Evolutionary conservation across 2,888 invertebrate species (phyloP), one percentile per base, ranked within the genome.

Genomic region (Eulithis testata): DNA sequence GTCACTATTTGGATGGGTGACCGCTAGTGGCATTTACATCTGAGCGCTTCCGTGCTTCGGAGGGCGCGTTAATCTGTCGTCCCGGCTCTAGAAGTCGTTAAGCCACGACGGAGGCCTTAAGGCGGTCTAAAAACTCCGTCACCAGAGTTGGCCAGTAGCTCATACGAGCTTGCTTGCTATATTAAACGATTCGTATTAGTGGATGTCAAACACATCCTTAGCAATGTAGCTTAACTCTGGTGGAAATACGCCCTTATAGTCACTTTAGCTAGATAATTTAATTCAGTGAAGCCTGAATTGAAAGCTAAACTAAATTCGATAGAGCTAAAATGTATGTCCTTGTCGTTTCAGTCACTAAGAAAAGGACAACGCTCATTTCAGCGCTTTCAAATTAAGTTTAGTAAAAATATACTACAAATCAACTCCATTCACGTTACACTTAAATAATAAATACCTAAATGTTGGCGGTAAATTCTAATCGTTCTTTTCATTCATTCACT

Each of bases 401-500:
- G 31, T 27, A 40, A 40, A 40, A 31, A 14, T 4, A 12, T 12
- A 36, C 47, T 55, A 40, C 37, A 40, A n/a, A 53, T 49, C 3
- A 4, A 53, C 12, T 40, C 14, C 12, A 53, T 14, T 37, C 50
- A 50, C 27, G 9, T 21, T 50, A 49, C 12, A 50, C 49, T 40
- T 47, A 31, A 56, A 64, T 36, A 62, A n/a, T 64, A 53, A 61
- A 65, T 63, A 63, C 52, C 60, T 49, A 21, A 66, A 49, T 31
- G 50, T 66, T 66, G 50, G 56, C 49, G 47, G 36, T 49, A 59
- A 55, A 66, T 53, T 52, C 31, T 45, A 58, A 14, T 44, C 45
- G 44, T 51, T 47, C 67, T n/a, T 37, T 55, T 57, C 43, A 55
- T 51, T 60, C 65, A 66, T 55, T 65, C 55, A 66, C 65, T 68